Percentiles rank a stretch among this genome's conserved stretches.
Conservation (phyloP, 2,113 vertebrate genomes). For the Montifringilla adamsi region DNA sequence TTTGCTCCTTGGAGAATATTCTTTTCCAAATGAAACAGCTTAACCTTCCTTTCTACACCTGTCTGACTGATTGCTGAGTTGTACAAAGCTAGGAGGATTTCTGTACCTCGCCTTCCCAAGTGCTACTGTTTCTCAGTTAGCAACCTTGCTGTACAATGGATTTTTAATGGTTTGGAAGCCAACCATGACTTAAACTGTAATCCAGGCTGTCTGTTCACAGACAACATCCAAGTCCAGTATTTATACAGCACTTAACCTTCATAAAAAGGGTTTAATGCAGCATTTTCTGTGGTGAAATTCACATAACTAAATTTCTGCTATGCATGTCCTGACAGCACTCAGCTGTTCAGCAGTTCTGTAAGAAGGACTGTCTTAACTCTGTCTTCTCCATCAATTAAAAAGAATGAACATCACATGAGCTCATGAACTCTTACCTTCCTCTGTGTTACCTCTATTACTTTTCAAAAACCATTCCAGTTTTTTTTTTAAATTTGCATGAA, state of each 20-base stretch:
- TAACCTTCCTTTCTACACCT: background rate
- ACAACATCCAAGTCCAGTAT: background rate
- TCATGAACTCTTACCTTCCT: background rate
- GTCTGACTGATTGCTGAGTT: background rate
- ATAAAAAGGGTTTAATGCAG: background rate
- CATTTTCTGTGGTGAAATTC: background rate
- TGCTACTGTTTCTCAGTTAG: background rate
- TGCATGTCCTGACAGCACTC: background rate
- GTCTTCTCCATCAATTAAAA: background rate
- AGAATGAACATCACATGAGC: background rate
- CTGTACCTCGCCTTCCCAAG: background rate
- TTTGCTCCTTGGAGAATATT: background rate
- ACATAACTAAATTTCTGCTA: background rate
- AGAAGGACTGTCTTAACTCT: background rate
- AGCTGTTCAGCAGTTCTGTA: background rate
- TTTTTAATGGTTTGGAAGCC: background rate
- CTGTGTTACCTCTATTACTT: background rate
- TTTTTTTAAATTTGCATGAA: background rate
- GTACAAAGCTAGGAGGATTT: background rate
- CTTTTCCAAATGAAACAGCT: background rate
- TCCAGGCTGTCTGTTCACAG: background rate
- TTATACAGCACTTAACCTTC: background rate
- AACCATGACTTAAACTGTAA: background rate
- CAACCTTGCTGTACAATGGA: background rate
- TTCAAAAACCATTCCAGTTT: background rate